phyloP scores from a whole-genome alignment of 37 sponge, comb jelly and placozoan genomes.

The Geodia barretti region DNA sequence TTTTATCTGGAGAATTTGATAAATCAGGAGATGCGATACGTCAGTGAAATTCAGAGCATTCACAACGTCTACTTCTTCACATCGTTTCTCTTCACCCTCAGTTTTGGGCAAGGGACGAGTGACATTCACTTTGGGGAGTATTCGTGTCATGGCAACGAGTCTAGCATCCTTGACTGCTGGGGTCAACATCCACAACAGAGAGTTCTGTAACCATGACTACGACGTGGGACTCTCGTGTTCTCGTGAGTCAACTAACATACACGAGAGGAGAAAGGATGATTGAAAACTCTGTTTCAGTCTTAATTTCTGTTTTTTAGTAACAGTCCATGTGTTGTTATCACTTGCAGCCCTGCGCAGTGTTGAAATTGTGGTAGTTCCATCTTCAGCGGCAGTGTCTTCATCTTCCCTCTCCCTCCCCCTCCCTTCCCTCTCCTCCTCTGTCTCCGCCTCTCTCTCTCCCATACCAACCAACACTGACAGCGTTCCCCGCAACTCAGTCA shows the following conservation, averaged over 20 bases:
- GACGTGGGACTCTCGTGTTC: background rate
- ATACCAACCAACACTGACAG: background rate
- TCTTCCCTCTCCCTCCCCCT: background rate
- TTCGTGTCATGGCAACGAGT: background rate
- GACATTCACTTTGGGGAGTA: background rate
- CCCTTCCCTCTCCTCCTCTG: conserved; percentile 1
- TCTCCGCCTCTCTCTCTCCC: conserved; percentile 1
- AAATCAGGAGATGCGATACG: too few relatives aligned
- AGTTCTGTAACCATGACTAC: background rate
- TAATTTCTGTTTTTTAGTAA: too few relatives aligned
- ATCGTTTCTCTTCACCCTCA: background rate
- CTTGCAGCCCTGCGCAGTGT: too few relatives aligned
- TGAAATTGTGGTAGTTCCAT: too few relatives aligned
- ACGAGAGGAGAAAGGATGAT: too few relatives aligned
- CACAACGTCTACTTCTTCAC: too few relatives aligned
- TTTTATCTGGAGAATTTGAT: too few relatives aligned
- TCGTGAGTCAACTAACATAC: background rate
- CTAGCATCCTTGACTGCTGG: background rate
- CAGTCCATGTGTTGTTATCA: too few relatives aligned
- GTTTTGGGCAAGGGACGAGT: background rate
- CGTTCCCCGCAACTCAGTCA: background rate
- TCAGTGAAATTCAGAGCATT: too few relatives aligned
- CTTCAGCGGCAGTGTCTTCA: background rate
- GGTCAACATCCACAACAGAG: background rate
- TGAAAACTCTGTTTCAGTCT: too few relatives aligned